Percentiles rank a stretch among this genome's conserved stretches.
Conservation (phyloP, 2,888 invertebrate genomes). For the Sphaerophoria rueppellii region DNA sequence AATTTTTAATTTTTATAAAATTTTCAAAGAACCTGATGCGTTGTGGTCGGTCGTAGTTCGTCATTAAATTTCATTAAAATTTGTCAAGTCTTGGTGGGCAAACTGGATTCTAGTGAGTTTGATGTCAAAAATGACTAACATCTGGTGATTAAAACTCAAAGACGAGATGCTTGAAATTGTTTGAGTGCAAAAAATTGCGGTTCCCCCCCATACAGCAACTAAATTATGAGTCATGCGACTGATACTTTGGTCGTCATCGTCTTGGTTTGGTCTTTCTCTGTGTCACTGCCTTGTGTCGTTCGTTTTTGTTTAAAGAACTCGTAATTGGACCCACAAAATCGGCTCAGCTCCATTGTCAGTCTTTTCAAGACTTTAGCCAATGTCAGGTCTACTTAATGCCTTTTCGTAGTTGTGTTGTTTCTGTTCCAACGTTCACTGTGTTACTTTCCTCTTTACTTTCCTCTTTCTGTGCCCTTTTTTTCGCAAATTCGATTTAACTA, state of each 20-base stretch:
- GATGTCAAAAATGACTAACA: constrained; percentile 50
- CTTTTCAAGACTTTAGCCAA: no score
- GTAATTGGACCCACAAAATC: constrained; percentile 5
- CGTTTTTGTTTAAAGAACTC: not conserved
- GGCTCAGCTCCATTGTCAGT: no score
- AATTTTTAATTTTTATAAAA: not conserved
- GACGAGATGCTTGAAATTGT: constrained; percentile 7
- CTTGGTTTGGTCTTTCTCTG: constrained; percentile 41
- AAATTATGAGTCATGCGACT: constrained; percentile 50
- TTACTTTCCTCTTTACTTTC: no score
- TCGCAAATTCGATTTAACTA: no score
- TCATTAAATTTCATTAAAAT: constrained; percentile 49
- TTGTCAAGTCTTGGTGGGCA: not conserved
- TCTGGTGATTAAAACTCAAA: constrained; percentile 56
- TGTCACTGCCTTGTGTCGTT: not conserved
- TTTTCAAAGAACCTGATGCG: constrained; percentile 16
- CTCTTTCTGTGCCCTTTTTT: no score
- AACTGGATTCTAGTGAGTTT: constrained; percentile 12
- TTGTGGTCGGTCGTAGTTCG: constrained; percentile 33
- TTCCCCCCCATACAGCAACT: constrained; percentile 23
- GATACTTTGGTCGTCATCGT: no score
- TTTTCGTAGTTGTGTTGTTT: no score
- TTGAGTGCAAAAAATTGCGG: constrained; percentile 21
- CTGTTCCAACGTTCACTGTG: no score
- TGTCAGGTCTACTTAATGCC: no score